Percentiles rank a stretch among this genome's conserved stretches.
These are phyloP conservation scores for Drosophila imparisetae DNA, from an alignment of 2,888 invertebrate species.

Conservation along the genomic window DNA sequence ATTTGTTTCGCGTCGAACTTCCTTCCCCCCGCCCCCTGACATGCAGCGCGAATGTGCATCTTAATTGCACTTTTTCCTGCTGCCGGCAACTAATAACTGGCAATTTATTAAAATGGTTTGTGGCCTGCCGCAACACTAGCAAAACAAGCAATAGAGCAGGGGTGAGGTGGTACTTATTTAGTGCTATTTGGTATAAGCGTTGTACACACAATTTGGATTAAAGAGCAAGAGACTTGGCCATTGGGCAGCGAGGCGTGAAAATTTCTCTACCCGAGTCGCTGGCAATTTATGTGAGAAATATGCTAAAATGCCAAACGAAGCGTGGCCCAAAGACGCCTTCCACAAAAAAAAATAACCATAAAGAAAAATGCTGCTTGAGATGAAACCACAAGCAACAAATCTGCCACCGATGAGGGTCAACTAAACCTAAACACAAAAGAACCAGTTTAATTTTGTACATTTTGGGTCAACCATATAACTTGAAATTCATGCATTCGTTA, in stretches of 20 bases:
- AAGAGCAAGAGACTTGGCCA: conserved; percentile 53
- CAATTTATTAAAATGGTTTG: conserved; percentile 78
- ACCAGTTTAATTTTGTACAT: conserved; percentile 27
- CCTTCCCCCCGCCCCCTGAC: conserved; percentile 27
- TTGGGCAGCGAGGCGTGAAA: conserved; percentile 70
- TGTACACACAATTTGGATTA: conserved; percentile 58
- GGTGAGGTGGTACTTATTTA: conserved; percentile 16
- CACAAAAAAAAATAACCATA: conserved; percentile 11
- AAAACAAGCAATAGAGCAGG: neutral
- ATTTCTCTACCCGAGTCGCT: conserved; percentile 75
- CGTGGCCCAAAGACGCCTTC: conserved; percentile 35
- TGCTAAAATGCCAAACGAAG: conserved; percentile 75
- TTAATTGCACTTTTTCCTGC: conserved; percentile 78
- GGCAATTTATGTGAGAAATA: conserved; percentile 78
- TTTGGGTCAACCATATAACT: conserved; percentile 6
- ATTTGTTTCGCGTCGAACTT: conserved; percentile 65
- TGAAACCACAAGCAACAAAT: conserved; percentile 47
- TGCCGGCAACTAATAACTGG: conserved; percentile 71
- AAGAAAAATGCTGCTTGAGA: conserved; percentile 38
- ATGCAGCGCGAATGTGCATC: conserved; percentile 60
- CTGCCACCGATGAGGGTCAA: conserved; percentile 48
- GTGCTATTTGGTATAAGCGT: conserved; percentile 56
- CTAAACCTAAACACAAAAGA: conserved; percentile 38
- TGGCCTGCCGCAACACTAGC: conserved; percentile 45
- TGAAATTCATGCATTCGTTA: neutral